Evolutionary conservation across 2,113 vertebrate genomes (phyloP).

Genomic region (Gymnobelideus leadbeateri): DNA sequence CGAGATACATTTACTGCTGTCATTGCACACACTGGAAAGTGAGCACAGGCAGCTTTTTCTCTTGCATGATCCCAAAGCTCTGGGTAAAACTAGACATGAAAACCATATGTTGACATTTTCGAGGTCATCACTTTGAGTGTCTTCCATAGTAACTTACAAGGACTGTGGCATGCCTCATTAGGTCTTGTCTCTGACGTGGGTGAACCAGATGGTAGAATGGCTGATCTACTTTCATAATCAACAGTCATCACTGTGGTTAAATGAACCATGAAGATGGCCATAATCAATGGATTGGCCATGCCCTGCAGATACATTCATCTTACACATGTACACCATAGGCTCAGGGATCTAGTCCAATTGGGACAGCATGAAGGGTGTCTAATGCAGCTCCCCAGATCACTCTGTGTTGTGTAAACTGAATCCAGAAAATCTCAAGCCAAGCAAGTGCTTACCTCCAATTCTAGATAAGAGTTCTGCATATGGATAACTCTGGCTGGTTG

Average conservation of each 20-base stretch:
- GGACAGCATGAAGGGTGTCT: not conserved
- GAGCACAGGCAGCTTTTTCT: not conserved
- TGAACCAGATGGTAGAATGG: not conserved
- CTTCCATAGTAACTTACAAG: conserved; percentile 1
- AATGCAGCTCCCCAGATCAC: not conserved
- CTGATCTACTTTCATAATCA: not conserved
- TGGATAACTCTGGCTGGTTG: not conserved
- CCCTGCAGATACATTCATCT: not conserved
- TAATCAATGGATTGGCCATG: not conserved
- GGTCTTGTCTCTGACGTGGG: not conserved
- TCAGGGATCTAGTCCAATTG: not conserved
- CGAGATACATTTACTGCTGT: not conserved
- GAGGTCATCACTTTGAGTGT: not conserved
- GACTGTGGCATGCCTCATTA: not conserved
- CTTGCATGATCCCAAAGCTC: not conserved
- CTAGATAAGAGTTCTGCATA: not conserved
- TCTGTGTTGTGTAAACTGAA: not conserved
- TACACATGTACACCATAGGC: not conserved
- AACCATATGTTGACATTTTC: not conserved
- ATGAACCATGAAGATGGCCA: not conserved
- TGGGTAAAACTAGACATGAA: not conserved
- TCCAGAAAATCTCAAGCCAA: not conserved
- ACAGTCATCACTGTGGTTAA: not conserved
- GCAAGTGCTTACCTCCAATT: not conserved
- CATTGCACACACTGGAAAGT: not conserved